Percentiles rank a stretch among this genome's conserved stretches.
Conservation (phyloP, 2,797 vertebrate species). For the Erpetoichthys calabaricus region DNA sequence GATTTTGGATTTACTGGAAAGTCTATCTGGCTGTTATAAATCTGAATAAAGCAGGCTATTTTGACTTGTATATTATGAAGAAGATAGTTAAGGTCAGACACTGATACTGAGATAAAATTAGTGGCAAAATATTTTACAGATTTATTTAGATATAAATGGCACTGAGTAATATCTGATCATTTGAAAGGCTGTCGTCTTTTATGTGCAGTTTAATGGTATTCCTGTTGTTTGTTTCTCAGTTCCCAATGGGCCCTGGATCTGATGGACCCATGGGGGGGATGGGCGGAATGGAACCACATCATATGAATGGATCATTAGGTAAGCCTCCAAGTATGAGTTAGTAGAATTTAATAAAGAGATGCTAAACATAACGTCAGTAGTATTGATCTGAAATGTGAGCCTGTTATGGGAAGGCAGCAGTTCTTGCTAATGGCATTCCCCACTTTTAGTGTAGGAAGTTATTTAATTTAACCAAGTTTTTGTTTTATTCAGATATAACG, state of each 20-base stretch:
- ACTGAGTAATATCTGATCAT: too few species aligned
- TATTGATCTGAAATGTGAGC: slow-evolving; percentile 6
- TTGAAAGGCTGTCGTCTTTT: too few species aligned
- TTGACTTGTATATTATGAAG: too few species aligned
- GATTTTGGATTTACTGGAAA: too few species aligned
- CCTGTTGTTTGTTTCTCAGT: slow-evolving; percentile 40
- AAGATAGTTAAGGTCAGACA: too few species aligned
- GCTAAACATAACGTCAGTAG: slow-evolving; percentile 4
- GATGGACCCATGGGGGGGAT: slow-evolving; percentile 95
- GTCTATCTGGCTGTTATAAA: too few species aligned
- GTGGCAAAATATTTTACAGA: too few species aligned
- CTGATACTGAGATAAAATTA: too few species aligned
- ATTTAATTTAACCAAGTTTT: not conserved
- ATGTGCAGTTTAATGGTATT: too few species aligned
- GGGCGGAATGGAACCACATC: slow-evolving; percentile 97
- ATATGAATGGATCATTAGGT: slow-evolving; percentile 98
- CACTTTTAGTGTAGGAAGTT: not conserved
- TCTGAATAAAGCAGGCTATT: too few species aligned
- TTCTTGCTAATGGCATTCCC: slow-evolving; percentile 1
- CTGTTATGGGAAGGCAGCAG: slow-evolving; percentile 1
- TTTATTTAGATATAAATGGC: too few species aligned
- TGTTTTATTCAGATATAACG: not conserved
- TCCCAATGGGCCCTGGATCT: slow-evolving; percentile 91
- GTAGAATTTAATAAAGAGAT: slow-evolving; percentile 5
- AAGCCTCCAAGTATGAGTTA: slow-evolving; percentile 28